A percentile compares a stretch with the other conserved stretches of the same genome.
These are phyloP conservation scores for Orgyia antiqua DNA, from an alignment of 2,888 invertebrate species.

Conservation along the genomic window DNA sequence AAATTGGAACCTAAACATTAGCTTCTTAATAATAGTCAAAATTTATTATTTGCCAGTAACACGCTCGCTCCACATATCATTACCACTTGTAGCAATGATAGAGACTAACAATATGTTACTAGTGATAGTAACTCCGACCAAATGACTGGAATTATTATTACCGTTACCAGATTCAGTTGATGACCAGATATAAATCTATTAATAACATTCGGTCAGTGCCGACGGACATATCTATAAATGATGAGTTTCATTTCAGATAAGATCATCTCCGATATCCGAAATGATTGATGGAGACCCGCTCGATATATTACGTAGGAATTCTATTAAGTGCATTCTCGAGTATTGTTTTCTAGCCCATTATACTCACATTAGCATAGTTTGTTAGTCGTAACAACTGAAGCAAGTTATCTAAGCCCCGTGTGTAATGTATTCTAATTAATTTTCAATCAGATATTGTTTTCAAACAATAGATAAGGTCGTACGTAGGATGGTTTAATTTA, in stretches of 20 bases:
- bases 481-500: background rate
- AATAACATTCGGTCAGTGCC: slow-evolving; percentile 72
- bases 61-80: slow-evolving; percentile 22
- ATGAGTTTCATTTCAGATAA: slow-evolving; percentile 77
- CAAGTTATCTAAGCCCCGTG: slow-evolving; percentile 7
- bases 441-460: slow-evolving; percentile 18
- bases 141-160: slow-evolving; percentile 51
- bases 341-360: slow-evolving; percentile 69
- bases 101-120: slow-evolving; percentile 65
- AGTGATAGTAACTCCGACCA: slow-evolving; percentile 52
- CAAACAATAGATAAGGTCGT: background rate
- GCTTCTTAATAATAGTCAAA: too few species aligned
- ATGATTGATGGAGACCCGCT: slow-evolving; percentile 67
- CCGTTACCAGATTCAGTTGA: slow-evolving; percentile 70
- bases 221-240: slow-evolving; percentile 75
- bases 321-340: slow-evolving; percentile 57
- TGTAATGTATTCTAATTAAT: slow-evolving; percentile 25
- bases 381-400: slow-evolving; percentile 31
- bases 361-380: slow-evolving; percentile 63
- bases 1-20: too few species aligned
- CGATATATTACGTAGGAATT: slow-evolving; percentile 66
- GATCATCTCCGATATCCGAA: slow-evolving; percentile 63
- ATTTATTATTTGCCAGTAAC: slow-evolving; percentile 18
- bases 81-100: slow-evolving; percentile 15
- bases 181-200: slow-evolving; percentile 75